Conservation (phyloP, 2,888 invertebrate genomes). For the Hydroisotoma schaefferi region DNA sequence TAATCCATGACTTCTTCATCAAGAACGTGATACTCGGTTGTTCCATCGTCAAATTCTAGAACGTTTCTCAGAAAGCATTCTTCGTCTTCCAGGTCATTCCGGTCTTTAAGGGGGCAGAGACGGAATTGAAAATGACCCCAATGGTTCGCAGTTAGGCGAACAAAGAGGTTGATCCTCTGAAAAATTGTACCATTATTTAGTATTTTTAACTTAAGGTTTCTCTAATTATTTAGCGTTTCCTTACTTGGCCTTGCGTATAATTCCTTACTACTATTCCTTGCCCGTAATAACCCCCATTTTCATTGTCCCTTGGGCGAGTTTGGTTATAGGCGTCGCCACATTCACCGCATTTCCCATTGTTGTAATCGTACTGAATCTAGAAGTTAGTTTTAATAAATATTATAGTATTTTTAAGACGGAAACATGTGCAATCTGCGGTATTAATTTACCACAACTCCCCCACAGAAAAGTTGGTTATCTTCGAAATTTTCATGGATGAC, state of each 20-base stretch:
- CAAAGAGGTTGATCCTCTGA: slow-evolving; percentile 10
- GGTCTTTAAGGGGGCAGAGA: slow-evolving; percentile 22
- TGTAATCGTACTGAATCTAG: slow-evolving; percentile 32
- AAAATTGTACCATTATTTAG: not conserved
- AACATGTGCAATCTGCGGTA: not conserved
- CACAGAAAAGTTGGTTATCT: slow-evolving; percentile 36
- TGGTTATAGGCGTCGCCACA: slow-evolving; percentile 32
- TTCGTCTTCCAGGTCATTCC: slow-evolving; percentile 22
- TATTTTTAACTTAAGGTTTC: not conserved
- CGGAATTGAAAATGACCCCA: slow-evolving; percentile 35
- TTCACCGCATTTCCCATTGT: slow-evolving; percentile 34
- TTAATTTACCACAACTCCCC: slow-evolving; percentile 25
- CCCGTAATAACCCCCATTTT: slow-evolving; percentile 32
- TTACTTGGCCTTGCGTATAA: slow-evolving; percentile 28
- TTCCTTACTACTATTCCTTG: slow-evolving; percentile 22
- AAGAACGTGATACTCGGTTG: not conserved
- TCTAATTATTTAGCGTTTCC: not conserved
- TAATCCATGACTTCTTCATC: slow-evolving; percentile 1
- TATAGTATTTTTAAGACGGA: not conserved
- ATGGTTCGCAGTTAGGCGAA: slow-evolving; percentile 33
- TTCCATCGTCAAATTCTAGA: slow-evolving; percentile 7
- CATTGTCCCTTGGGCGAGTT: slow-evolving; percentile 29
- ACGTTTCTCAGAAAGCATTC: slow-evolving; percentile 22
- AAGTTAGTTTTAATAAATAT: not conserved
- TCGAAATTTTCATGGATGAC: slow-evolving; percentile 29